These are phyloP conservation scores for Frieseomelitta varia DNA, from an alignment of 1,140 invertebrate species.

Conservation along the genomic window DNA sequence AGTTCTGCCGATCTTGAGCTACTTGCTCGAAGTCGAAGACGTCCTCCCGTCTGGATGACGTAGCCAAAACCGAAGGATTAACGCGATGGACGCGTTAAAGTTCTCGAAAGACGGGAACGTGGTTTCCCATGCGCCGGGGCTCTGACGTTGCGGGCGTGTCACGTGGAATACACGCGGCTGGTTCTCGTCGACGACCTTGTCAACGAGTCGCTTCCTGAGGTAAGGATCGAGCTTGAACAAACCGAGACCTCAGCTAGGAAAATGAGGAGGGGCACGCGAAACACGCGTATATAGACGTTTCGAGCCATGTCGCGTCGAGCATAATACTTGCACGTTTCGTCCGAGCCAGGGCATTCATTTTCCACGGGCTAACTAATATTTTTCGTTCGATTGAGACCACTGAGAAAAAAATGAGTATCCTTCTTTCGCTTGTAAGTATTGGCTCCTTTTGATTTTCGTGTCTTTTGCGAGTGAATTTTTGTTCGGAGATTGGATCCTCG, in stretches of 20 bases:
- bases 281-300: conserved; percentile 56
- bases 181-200: conserved; percentile 60
- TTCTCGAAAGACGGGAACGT: conserved; percentile 8
- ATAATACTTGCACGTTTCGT: conserved; percentile 8
- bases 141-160: conserved; percentile 21
- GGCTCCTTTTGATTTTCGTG: background rate
- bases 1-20: conserved; percentile 53
- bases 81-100: background rate
- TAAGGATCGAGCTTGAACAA: conserved; percentile 54
- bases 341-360: conserved; percentile 20
- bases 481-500: background rate
- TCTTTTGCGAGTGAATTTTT: background rate
- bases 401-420: conserved; percentile 26
- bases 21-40: conserved; percentile 35
- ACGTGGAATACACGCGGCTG: conserved; percentile 3
- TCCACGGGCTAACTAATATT: background rate
- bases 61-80: conserved; percentile 47
- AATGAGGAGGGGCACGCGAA: conserved; percentile 52
- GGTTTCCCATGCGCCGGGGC: conserved; percentile 26
- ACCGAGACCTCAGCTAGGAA: conserved; percentile 32
- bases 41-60: conserved; percentile 45
- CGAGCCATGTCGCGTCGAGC: background rate
- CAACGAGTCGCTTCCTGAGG: conserved; percentile 45
- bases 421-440: conserved; percentile 42
- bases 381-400: background rate